Evolutionary conservation across 2,113 vertebrate species (phyloP), one percentile per base, ranked within the genome.

Genomic region (Baryphthengus martii): DNA sequence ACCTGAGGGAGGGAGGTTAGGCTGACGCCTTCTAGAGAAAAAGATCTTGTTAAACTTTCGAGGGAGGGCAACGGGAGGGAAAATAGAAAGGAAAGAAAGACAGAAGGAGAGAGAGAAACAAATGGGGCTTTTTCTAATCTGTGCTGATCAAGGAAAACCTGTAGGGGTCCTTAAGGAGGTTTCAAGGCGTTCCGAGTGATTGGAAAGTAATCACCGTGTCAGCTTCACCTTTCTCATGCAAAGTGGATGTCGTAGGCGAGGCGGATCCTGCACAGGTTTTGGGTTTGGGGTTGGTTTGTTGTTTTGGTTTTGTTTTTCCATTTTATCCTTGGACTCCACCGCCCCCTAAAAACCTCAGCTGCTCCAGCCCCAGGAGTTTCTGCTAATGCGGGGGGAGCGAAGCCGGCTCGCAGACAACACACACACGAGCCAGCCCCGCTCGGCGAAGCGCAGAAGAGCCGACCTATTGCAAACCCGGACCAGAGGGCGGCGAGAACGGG

Each of bases 161-260:
- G 94, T 91, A 87, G 97, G 97, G 95, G 91, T 97, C 93, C 97
- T 97, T 95, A 96, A 97, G 97, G 97, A 97, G 96, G 97, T 96
- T 97, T 98, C 97, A 94, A 97, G 98, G 97, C 98, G 98, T 98
- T 98, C 98, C 98, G 98, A 98, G 95, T 97, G 98, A 98, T 98
- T 98, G 98, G 98, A 97, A 98, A 98, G 98, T 98, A 98, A 99
- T 98, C 98, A 97, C 98, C 98, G 98, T 98, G 98, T 98, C 98
- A 98, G 98, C 98, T 98, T 98, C 98, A 98, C 98, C 98, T 99
- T 99, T 99, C 98, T 99, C 98, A 99, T 99, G 98, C 98, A 98
- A 99, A 99, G 98, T 97, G 98, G 98, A 91, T 98, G 98, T 98
- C 98, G 97, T 98, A 98, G 98, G 98, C 72, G 95, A 99, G 98